Percentiles rank a stretch among this genome's conserved stretches.
phyloP scores from a whole-genome alignment of 1,140 invertebrate species.

The Macrostomum lignano region DNA sequence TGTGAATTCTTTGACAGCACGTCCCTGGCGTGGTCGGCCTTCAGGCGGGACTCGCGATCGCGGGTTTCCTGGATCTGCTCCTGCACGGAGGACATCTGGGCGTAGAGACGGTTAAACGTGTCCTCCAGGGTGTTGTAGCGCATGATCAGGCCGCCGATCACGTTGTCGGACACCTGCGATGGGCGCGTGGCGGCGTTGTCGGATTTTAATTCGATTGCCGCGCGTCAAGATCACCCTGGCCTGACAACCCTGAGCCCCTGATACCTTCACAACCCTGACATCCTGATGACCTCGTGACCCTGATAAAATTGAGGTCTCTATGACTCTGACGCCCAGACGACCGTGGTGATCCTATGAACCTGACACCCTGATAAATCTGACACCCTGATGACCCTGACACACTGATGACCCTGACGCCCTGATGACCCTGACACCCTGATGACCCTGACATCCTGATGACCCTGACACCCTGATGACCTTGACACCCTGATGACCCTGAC shows the following conservation, averaged over 20 bases:
- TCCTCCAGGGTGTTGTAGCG: constrained; percentile 21
- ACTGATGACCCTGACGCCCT: no score
- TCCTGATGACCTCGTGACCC: not conserved
- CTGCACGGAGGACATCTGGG: not conserved
- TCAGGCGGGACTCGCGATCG: not conserved
- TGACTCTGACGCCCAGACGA: no score
- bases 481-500: no score
- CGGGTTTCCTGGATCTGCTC: not conserved
- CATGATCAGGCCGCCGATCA: constrained; percentile 23
- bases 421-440: no score
- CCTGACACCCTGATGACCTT: no score
- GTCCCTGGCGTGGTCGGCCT: not conserved
- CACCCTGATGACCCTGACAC: no score
- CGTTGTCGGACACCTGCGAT: constrained; percentile 16
- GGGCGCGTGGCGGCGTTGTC: not conserved
- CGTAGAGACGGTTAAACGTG: constrained; percentile 8
- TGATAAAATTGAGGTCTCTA: no score
- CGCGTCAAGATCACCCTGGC: not conserved
- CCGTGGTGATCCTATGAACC: no score
- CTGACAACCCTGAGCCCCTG: not conserved
- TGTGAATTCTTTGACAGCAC: not conserved
- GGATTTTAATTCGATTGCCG: not conserved
- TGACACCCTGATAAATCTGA: no score
- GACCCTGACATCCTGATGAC: no score
- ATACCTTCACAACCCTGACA: not conserved